These are phyloP conservation scores for Glyptemys insculpta DNA, from an alignment of 2,797 vertebrate species.

Conservation along the genomic window DNA sequence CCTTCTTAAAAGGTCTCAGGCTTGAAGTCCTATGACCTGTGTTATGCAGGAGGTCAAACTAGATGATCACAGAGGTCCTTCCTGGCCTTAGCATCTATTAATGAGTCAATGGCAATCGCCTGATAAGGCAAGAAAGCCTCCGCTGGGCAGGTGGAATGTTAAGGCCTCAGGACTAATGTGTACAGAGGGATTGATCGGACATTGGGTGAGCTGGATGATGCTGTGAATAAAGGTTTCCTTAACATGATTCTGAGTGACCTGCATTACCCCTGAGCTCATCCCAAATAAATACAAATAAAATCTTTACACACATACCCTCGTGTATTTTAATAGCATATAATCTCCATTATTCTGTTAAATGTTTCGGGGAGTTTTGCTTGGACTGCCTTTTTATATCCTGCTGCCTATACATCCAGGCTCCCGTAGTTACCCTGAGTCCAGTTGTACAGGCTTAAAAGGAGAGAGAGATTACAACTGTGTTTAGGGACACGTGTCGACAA, in stretches of 20 bases:
- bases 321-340: constrained; percentile 70
- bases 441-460: neutral
- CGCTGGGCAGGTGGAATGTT: neutral
- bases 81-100: neutral
- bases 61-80: neutral
- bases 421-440: constrained; percentile 17
- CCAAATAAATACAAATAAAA: constrained; percentile 55
- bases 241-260: constrained; percentile 52
- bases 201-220: neutral
- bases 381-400: neutral
- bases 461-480: neutral
- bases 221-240: constrained; percentile 47
- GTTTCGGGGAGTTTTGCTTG: constrained; percentile 63
- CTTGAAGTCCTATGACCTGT: neutral
- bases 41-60: neutral
- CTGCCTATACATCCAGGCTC: constrained; percentile 13
- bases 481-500: neutral
- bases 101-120: neutral
- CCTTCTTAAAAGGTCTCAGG: neutral
- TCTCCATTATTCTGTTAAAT: constrained; percentile 39
- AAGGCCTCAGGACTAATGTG: neutral
- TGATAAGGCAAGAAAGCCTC: neutral
- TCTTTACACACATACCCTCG: constrained; percentile 34
- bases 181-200: neutral
- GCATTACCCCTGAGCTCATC: constrained; percentile 53